These are phyloP conservation scores for Esox lucius DNA, from an alignment of 2,797 vertebrate species.

Conservation along the genomic window DNA sequence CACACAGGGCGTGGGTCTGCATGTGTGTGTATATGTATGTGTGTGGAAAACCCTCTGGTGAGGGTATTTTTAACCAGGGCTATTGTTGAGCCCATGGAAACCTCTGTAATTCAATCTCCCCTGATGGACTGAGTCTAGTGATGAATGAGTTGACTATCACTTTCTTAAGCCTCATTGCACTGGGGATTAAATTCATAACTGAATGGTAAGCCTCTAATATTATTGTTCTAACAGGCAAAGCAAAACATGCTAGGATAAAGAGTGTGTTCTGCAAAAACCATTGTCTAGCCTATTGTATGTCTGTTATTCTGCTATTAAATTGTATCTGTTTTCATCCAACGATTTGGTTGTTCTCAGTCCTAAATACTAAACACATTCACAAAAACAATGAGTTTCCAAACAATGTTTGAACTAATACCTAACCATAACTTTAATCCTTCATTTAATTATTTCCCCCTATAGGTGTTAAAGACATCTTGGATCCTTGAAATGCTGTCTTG, in stretches of 20 bases:
- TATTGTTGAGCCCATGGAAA: conserved; percentile 76
- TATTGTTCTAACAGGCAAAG: conserved; percentile 34
- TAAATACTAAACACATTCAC: too few relatives aligned
- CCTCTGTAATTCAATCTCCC: conserved; percentile 72
- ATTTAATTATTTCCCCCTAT: too few relatives aligned
- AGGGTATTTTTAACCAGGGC: conserved; percentile 73
- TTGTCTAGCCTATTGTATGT: conserved; percentile 24
- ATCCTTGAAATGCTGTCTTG: too few relatives aligned
- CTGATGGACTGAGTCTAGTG: conserved; percentile 53
- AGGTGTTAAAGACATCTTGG: too few relatives aligned
- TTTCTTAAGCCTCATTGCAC: conserved; percentile 50
- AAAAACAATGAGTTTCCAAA: too few relatives aligned
- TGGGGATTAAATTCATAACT: conserved; percentile 61
- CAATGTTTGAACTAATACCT: too few relatives aligned
- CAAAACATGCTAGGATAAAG: conserved; percentile 27
- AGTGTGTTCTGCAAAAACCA: conserved; percentile 20
- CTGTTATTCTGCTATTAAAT: not conserved
- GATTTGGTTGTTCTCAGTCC: too few relatives aligned
- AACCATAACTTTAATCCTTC: too few relatives aligned
- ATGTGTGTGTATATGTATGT: conserved; percentile 21
- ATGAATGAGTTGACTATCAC: conserved; percentile 69
- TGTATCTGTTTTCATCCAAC: not conserved
- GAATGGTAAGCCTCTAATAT: conserved; percentile 50
- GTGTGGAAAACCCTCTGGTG: conserved; percentile 71
- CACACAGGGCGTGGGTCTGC: not conserved